Base-by-base conservation (phyloP, 2,888 invertebrate genomes). In the Philereme vetulata region DNA sequence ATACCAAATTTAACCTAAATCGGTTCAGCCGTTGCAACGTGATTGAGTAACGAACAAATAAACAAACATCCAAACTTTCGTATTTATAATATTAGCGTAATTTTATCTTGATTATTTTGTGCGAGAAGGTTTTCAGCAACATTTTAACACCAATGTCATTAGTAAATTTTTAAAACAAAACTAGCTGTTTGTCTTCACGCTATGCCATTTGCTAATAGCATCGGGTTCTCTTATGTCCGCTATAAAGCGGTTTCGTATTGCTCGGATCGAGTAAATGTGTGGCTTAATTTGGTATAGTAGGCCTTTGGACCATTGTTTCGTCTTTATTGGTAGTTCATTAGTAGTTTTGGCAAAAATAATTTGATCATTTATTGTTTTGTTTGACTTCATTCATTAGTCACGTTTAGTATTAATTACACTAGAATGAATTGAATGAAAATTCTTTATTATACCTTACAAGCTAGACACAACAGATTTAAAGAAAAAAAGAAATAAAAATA, bases 121-220 rank as follows among this genome's bases (percentile, higher is more conserved):
- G 1, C 21, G 21, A 21, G 21, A 21, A 21, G 21, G 21, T 21
- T 21, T 21, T 21, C 21, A 21, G 21, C 21, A 21, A 21, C 21
- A 21, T 21, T 21, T 21, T 21, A 21, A 21, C 21, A 21, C 21
- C 21, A 21, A 21, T 21, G 21, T 21, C 21, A 21, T 21, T 21
- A 21, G 21, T 21, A 21, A 21, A 21, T 21, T 21, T 21, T 21
- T 21, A 44, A 35, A 36, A 36, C n/a, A 47, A 33, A 47, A 5
- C 10, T 8, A 42, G 46, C 54, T 54, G 8, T 32, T 6, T 33
- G 33, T 11, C n/a, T 32, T 48, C n/a, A 6, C 6, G 8, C 51
- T 48, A 40, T 56, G 44, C 4, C 67, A 70, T 72, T 65, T 62
- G 59, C 60, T 73, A 76, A 74, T 75, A 65, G 70, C 51, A 60